These are phyloP conservation scores for Hydractinia echinata DNA, from an alignment of 30 jellyfish, hydroid and myxozoan genomes.

Conservation along the genomic window DNA sequence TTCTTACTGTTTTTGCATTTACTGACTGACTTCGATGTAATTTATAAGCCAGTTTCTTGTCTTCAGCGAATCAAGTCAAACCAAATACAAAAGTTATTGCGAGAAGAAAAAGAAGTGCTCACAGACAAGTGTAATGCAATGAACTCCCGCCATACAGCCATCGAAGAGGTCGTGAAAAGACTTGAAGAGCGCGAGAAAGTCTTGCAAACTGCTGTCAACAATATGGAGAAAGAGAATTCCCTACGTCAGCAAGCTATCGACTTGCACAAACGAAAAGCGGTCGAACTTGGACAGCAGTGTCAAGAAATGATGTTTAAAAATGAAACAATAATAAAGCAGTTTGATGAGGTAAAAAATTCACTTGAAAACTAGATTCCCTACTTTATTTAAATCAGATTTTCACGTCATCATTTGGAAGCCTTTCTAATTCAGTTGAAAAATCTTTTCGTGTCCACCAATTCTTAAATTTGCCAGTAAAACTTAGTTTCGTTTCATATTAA, in stretches of 20 bases:
- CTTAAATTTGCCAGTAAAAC: not conserved
- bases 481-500: too few species aligned
- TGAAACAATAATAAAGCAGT: conserved; percentile 63
- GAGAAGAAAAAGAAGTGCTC: conserved; percentile 85
- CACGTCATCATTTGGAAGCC: not conserved
- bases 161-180: conserved; percentile 76
- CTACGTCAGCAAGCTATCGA: conserved; percentile 87
- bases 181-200: conserved; percentile 87
- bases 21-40: too few species aligned
- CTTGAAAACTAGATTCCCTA: too few species aligned
- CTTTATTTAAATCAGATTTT: too few species aligned
- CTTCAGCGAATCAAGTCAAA: conserved; percentile 85
- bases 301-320: conserved; percentile 62
- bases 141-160: conserved; percentile 57
- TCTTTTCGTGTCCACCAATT: not conserved
- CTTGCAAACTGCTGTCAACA: conserved; percentile 68
- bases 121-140: conserved; percentile 59
- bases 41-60: not conserved
- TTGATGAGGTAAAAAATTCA: conserved; percentile 47
- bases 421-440: not conserved
- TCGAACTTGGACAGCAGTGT: conserved; percentile 68
- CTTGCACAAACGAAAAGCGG: conserved; percentile 81
- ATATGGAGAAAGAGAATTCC: conserved; percentile 74
- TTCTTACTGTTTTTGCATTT: too few species aligned
- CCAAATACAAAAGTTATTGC: conserved; percentile 81